These are phyloP conservation scores for Syngnathus acus DNA, from an alignment of 2,797 vertebrate genomes.

Conservation along the genomic window DNA sequence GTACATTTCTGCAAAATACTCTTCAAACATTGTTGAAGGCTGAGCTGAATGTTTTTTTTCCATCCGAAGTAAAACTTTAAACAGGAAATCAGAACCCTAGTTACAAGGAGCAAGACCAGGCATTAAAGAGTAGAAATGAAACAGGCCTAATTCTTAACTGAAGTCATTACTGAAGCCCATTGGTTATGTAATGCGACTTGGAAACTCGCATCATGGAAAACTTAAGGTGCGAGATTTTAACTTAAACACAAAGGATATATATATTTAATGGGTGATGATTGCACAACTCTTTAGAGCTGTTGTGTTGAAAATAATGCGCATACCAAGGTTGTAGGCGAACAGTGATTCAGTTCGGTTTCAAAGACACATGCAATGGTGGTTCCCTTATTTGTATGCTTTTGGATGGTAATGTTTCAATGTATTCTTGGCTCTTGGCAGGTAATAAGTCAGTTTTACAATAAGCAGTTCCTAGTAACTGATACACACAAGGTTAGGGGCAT, in stretches of 20 bases:
- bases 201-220: not conserved
- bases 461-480: constrained; percentile 2
- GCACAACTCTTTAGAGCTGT: not conserved
- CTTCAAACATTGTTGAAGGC: not conserved
- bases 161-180: not conserved
- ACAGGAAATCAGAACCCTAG: not conserved
- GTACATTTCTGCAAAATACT: not conserved
- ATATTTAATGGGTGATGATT: not conserved
- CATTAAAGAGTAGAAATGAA: not conserved
- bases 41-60: not conserved
- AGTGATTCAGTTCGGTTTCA: not conserved
- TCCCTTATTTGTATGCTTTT: not conserved
- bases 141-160: not conserved
- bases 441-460: not conserved
- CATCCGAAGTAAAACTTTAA: not conserved
- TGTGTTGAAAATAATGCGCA: not conserved
- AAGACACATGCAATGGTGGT: not conserved
- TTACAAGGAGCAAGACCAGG: not conserved
- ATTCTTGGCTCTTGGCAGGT: not conserved
- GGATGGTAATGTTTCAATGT: too few species aligned
- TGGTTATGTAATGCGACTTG: not conserved
- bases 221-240: not conserved
- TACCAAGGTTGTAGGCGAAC: too few species aligned
- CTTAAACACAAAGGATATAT: not conserved
- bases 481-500: constrained; percentile 2